Percentiles rank a stretch among this genome's conserved stretches.
phyloP scores from a whole-genome alignment of 2,888 invertebrate genomes.

The Cataglyphis livida region DNA sequence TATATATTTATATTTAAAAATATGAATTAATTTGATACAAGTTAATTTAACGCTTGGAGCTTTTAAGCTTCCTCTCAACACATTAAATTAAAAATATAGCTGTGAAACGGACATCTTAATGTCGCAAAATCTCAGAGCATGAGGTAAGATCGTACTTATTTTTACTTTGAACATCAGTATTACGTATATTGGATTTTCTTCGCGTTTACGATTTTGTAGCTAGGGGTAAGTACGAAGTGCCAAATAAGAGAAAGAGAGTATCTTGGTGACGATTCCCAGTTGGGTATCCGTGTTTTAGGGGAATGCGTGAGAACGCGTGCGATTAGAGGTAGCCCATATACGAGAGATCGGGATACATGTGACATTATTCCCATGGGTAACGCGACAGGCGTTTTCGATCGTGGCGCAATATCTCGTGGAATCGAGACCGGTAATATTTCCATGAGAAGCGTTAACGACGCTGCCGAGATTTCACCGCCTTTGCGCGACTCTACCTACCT shows the following conservation, averaged over 20 bases:
- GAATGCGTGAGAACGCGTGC: constrained; percentile 58
- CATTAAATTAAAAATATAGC: neutral
- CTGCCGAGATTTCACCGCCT: constrained; percentile 66
- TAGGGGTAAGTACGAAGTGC: constrained; percentile 5
- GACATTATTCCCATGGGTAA: constrained; percentile 74
- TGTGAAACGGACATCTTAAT: neutral
- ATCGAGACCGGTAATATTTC: constrained; percentile 77
- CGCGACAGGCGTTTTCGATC: constrained; percentile 69
- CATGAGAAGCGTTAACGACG: constrained; percentile 72
- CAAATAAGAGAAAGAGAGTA: constrained; percentile 44
- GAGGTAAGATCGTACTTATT: neutral
- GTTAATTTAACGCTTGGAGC: neutral
- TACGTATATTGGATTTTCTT: constrained; percentile 5
- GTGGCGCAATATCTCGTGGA: constrained; percentile 75
- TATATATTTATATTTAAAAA: constrained; percentile 10
- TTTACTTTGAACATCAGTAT: neutral
- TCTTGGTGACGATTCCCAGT: constrained; percentile 58
- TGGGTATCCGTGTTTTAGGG: constrained; percentile 56
- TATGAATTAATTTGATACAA: neutral
- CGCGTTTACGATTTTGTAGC: constrained; percentile 38
- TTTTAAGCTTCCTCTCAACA: neutral
- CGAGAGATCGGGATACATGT: constrained; percentile 56
- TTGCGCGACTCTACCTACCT: constrained; percentile 46
- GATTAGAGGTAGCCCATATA: constrained; percentile 59
- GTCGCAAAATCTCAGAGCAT: neutral